Conservation (phyloP, 2,113 vertebrate species). For the Acanthochromis polyacanthus region DNA sequence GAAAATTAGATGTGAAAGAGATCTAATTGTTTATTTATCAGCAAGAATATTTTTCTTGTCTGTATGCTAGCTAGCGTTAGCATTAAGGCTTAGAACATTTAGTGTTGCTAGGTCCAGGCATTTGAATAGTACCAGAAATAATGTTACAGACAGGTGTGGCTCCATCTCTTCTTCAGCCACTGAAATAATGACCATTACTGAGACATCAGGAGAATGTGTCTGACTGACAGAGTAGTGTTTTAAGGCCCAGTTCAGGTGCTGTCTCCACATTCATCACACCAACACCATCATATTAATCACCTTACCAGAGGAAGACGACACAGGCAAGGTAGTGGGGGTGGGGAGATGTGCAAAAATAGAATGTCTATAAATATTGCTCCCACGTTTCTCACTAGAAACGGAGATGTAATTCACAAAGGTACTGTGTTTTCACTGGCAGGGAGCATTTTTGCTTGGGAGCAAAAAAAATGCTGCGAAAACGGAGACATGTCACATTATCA, state of each 20-base stretch:
- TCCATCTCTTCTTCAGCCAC: neutral
- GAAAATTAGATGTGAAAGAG: too few relatives aligned
- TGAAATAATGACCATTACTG: constrained; percentile 38
- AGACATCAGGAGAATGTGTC: constrained; percentile 29
- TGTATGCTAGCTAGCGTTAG: too few relatives aligned
- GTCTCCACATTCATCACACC: constrained; percentile 16
- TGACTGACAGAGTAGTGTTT: neutral
- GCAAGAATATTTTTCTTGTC: too few relatives aligned
- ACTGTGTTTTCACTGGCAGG: neutral
- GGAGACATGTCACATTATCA: neutral
- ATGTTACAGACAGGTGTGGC: constrained; percentile 6
- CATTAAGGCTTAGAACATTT: too few relatives aligned
- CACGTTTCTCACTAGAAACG: constrained; percentile 35
- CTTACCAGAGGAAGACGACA: constrained; percentile 34
- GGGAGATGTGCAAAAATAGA: constrained; percentile 60
- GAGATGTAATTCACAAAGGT: constrained; percentile 35
- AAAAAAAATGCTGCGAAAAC: neutral
- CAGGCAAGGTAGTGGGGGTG: constrained; percentile 43
- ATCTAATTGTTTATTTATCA: too few relatives aligned
- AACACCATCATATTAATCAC: constrained; percentile 38
- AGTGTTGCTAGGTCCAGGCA: too few relatives aligned
- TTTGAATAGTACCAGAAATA: too few relatives aligned
- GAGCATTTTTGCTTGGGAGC: neutral
- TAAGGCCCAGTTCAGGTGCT: constrained; percentile 29
- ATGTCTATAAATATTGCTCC: constrained; percentile 60